Evolutionary conservation across 2,888 invertebrate species (phyloP).

Genomic region (Eristalinus aeneus): DNA sequence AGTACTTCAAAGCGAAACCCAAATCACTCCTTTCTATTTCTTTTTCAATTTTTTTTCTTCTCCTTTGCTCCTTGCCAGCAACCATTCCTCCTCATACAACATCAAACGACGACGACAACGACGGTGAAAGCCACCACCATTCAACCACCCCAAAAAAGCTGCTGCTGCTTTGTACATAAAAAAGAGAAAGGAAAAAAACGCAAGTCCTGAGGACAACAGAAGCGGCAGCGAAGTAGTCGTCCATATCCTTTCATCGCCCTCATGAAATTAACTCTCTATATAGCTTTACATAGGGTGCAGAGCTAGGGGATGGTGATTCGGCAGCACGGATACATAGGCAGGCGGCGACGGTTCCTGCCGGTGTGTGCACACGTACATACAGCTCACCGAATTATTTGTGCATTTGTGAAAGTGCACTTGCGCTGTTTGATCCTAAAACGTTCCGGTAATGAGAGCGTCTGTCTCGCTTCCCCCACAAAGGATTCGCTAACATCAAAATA

Average conservation of each 20-base stretch:
- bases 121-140: not conserved
- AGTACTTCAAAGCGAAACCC: slow-evolving; percentile 68
- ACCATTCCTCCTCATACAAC: slow-evolving; percentile 51
- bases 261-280: slow-evolving; percentile 68
- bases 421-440: slow-evolving; percentile 57
- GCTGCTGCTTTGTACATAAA: not conserved
- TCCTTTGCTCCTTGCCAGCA: slow-evolving; percentile 53
- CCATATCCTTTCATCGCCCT: slow-evolving; percentile 63
- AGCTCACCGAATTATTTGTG: slow-evolving; percentile 45
- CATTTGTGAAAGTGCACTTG: slow-evolving; percentile 70
- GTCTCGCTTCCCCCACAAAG: slow-evolving; percentile 63
- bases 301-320: slow-evolving; percentile 48
- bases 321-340: slow-evolving; percentile 10
- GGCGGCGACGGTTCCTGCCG: not conserved
- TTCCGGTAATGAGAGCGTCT: slow-evolving; percentile 39
- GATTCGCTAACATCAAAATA: slow-evolving; percentile 44
- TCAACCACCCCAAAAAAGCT: not conserved
- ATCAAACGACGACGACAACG: slow-evolving; percentile 57
- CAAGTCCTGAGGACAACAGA: slow-evolving; percentile 20
- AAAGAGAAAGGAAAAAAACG: not conserved
- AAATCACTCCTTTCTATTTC: slow-evolving; percentile 67
- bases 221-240: slow-evolving; percentile 50
- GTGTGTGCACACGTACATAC: slow-evolving; percentile 26
- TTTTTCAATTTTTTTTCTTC: slow-evolving; percentile 27
- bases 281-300: slow-evolving; percentile 39